A percentile compares a stretch with the other conserved stretches of the same genome.
These are phyloP conservation scores for Coturnix japonica DNA, from an alignment of 2,113 vertebrate genomes.

Conservation along the genomic window DNA sequence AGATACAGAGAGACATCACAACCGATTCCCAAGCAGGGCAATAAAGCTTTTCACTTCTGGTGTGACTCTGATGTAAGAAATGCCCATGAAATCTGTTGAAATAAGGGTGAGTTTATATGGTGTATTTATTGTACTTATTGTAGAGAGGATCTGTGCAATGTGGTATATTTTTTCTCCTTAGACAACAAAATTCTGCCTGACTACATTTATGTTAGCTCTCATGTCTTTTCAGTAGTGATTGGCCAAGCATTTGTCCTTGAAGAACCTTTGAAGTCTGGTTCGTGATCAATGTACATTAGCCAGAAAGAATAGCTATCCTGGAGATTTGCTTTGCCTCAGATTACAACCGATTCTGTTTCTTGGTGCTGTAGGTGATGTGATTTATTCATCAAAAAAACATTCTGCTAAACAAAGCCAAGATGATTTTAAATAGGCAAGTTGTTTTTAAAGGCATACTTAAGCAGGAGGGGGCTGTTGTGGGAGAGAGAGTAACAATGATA, in stretches of 20 bases:
- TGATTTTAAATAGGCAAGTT: not conserved
- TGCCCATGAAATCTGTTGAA: not conserved
- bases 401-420: not conserved
- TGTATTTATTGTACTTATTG: not conserved
- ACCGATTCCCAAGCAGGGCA: not conserved
- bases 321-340: not conserved
- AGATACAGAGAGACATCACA: not conserved
- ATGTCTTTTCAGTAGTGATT: not conserved
- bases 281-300: not conserved
- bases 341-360: not conserved
- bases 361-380: not conserved
- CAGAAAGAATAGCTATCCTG: not conserved
- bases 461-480: fast-evolving
- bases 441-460: not conserved
- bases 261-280: not conserved
- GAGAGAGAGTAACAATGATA: not conserved
- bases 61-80: not conserved
- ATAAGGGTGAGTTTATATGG: not conserved
- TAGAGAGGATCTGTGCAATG: not conserved
- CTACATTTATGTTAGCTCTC: not conserved
- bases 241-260: not conserved
- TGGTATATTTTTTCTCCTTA: not conserved
- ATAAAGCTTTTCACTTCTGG: not conserved
- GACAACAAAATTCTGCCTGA: not conserved
- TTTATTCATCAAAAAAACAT: not conserved